A percentile compares a stretch with the other conserved stretches of the same genome.
Conservation (phyloP, 1,140 invertebrate genomes). For the Hyles euphorbiae region DNA sequence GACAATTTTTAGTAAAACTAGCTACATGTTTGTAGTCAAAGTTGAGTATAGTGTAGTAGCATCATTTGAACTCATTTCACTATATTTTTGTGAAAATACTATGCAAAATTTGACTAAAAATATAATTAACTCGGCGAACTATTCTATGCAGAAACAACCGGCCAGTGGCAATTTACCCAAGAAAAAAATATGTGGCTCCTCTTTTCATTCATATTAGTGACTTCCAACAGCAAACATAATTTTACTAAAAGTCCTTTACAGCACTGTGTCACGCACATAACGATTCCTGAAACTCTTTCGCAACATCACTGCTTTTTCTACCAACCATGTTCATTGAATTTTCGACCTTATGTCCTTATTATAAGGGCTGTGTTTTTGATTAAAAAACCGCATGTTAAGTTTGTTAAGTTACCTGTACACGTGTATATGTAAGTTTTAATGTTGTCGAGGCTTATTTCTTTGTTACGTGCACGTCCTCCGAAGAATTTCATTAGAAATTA, state of each 20-base stretch:
- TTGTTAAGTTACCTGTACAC: conserved; percentile 25
- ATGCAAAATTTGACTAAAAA: too few species aligned
- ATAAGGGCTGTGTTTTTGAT: conserved; percentile 5
- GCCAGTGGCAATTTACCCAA: too few species aligned
- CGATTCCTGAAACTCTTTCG: conserved; percentile 24
- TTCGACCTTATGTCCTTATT: background rate
- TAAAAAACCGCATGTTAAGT: conserved; percentile 16
- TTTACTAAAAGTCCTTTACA: conserved; percentile 4
- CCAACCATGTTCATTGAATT: background rate
- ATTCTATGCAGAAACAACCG: background rate
- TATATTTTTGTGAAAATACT: too few species aligned
- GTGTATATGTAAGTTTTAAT: conserved; percentile 31
- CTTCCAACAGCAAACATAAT: background rate
- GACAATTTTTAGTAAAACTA: too few species aligned
- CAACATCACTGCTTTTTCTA: conserved; percentile 7
- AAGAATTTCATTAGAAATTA: conserved; percentile 24
- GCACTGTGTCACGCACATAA: conserved; percentile 21
- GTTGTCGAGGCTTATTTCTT: conserved; percentile 27
- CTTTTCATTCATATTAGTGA: background rate
- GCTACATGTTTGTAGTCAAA: too few species aligned
- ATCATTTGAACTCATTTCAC: too few species aligned
- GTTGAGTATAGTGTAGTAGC: too few species aligned
- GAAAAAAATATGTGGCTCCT: background rate
- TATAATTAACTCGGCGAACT: background rate
- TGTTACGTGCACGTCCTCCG: conserved; percentile 23